Base-by-base conservation (phyloP, 2,797 vertebrate genomes). In the Xiphorhynchus erythropygius region DNA sequence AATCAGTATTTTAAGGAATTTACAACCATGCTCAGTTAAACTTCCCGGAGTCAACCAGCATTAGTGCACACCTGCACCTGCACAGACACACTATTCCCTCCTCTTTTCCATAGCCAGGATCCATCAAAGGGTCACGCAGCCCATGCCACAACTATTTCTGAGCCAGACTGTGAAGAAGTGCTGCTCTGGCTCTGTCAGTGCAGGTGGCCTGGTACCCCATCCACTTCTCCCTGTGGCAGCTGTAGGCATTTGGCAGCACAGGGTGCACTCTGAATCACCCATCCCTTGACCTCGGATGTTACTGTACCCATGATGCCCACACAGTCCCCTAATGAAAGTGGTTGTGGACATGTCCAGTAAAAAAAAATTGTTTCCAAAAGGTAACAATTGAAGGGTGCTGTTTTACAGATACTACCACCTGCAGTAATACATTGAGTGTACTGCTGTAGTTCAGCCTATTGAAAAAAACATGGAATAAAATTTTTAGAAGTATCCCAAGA, bases 121-220 rank as follows among this genome's bases (percentile, higher is more conserved):
- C 11, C 52, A 74, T 18, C 52, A 49, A 63, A 60, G 47, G 35
- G 24, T 83, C 41, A 14, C 15, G 60, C 27, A 94, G 46, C 35
- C 52, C 71, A 74, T 22, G 17, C 1, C 39, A 41, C 33, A 53
- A 6, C 44, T 60, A 28, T 32, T 80, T 53, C 41, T 68, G 57
- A 74, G 47, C 42, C 71, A 85, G 23, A 10, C 24, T 35, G 1
- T 0, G 1, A 46, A 30, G 64, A 80, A 60, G 8, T 0, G 0
- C 17, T 60, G 32, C 7, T 53, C 55, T 49, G 67, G 59, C 1
- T 2, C 19, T 47, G 46, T 33, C 24, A 84, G 35, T 0, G 1
- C 41, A 28, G 53, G 49, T 53, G 65, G 23, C 13, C 64, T 67
- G 68, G 71, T 75, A 89, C n/a, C 7, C 2, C 46, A 24, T 3